Conservation (phyloP, 2,113 vertebrate species). For the Motacilla alba region DNA sequence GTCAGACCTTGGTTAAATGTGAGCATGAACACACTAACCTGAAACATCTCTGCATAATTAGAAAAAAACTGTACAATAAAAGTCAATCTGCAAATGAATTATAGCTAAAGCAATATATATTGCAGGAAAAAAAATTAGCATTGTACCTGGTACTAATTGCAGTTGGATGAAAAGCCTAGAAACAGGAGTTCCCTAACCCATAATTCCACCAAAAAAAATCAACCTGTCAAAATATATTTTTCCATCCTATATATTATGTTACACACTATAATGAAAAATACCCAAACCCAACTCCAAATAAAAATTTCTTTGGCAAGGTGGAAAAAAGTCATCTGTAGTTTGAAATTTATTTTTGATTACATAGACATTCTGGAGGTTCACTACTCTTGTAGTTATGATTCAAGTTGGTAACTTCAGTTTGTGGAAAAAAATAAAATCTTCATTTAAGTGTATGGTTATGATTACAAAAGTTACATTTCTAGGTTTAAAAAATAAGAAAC, state of each 20-base stretch:
- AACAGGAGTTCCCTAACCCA: neutral
- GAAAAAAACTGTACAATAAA: neutral
- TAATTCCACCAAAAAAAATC: neutral
- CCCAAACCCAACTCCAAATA: neutral
- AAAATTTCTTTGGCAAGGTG: neutral
- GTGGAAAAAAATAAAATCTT: neutral
- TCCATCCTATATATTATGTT: neutral
- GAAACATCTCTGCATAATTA: neutral
- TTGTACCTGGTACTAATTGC: neutral
- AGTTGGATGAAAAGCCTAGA: neutral
- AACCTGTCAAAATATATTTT: neutral
- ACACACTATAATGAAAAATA: neutral
- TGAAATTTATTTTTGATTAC: neutral
- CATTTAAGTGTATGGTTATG: neutral
- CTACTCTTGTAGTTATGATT: neutral
- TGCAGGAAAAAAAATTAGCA: neutral
- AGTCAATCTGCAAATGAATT: neutral
- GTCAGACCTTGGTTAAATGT: neutral
- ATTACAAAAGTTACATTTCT: neutral
- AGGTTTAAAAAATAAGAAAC: neutral
- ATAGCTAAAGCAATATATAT: neutral
- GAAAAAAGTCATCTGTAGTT: neutral
- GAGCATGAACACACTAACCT: fast-evolving
- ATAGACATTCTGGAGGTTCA: neutral
- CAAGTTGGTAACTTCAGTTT: neutral